Percentiles rank a stretch among this genome's conserved stretches.
phyloP scores from a whole-genome alignment of 2,888 invertebrate species.

The Aphodius granarius region DNA sequence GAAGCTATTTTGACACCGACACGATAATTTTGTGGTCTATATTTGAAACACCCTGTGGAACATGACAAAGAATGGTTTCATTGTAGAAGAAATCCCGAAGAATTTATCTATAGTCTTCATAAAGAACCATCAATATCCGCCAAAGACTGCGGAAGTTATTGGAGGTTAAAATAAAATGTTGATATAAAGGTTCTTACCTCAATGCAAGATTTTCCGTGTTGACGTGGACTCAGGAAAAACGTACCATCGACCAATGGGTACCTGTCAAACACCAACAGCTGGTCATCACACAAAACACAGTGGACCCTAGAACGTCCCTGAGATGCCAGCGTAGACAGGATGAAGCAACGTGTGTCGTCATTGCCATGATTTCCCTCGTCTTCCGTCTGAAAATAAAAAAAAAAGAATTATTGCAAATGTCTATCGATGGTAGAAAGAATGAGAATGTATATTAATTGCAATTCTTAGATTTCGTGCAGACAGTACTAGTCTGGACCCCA shows the following conservation, averaged over 20 bases:
- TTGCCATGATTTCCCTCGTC: conserved; percentile 98
- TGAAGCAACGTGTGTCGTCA: conserved; percentile 96
- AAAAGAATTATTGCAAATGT: background rate
- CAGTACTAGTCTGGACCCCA: too few relatives aligned
- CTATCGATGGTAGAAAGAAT: too few relatives aligned
- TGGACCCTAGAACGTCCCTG: conserved; percentile 84
- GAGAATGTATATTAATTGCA: too few relatives aligned
- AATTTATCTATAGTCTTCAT: too few relatives aligned
- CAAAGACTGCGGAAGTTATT: background rate
- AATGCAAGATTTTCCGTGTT: conserved; percentile 84
- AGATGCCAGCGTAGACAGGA: conserved; percentile 90
- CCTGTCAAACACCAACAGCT: conserved; percentile 92
- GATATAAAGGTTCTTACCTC: conserved; percentile 64
- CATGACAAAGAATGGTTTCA: background rate
- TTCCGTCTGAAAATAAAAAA: conserved; percentile 78
- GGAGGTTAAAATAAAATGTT: background rate
- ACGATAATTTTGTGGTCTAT: too few relatives aligned
- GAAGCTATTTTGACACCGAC: background rate
- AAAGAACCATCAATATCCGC: too few relatives aligned
- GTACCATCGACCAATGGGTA: conserved; percentile 98
- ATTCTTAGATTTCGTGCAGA: too few relatives aligned
- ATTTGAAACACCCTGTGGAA: background rate
- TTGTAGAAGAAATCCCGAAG: background rate
- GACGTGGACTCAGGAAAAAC: conserved; percentile 94
- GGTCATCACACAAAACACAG: conserved; percentile 86